Base-by-base conservation (phyloP, 2,113 vertebrate genomes). In the Aegypius monachus region DNA sequence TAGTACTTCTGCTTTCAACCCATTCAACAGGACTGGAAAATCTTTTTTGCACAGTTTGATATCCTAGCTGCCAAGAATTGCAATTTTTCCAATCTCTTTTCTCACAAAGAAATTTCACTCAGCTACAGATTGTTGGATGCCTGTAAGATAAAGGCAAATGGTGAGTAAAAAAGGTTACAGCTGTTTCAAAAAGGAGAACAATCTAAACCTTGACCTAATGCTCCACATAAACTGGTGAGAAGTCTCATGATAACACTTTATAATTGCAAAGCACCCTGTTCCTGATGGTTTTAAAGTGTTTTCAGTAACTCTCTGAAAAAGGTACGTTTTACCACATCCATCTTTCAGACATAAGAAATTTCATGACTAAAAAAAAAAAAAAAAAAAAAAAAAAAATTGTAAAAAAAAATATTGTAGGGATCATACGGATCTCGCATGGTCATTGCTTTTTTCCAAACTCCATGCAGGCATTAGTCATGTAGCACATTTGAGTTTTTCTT, bases 21-120 rank as follows among this genome's bases (percentile, higher is more conserved):
- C 78, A 73, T 70, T 86, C 36, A 90, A 26, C 19, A 70, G 65
- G 61, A 81, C 66, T 73, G 45, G 72, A 93, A 96, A 95, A 84
- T 79, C 68, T 93, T 93, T 86, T 66, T 40, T 91, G 79, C 86
- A 97, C 75, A 86, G 66, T 96, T 96, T 97, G 95, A 92, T 74
- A 85, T n/a, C 43, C 58, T 65, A 88, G 68, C 50, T 96, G 82
- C 81, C 61, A 94, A 78, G 88, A 96, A 97, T 5, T 58, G 50
- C 61, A 75, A 84, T 70, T 93, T 93, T 90, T 71, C 74, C 70
- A 62, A 73, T 31, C 52, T 75, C 47, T 62, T 91, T 67, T 70
- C 71, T 88, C 87, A 72, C 80, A 91, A 94, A 95, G 80, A 95
- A 94, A 87, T 50, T 77, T 88, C 84, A 95, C 62, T 95, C 59